Evolutionary conservation across 1,140 invertebrate species (phyloP).

Genomic region (Neocloeon triangulifer): DNA sequence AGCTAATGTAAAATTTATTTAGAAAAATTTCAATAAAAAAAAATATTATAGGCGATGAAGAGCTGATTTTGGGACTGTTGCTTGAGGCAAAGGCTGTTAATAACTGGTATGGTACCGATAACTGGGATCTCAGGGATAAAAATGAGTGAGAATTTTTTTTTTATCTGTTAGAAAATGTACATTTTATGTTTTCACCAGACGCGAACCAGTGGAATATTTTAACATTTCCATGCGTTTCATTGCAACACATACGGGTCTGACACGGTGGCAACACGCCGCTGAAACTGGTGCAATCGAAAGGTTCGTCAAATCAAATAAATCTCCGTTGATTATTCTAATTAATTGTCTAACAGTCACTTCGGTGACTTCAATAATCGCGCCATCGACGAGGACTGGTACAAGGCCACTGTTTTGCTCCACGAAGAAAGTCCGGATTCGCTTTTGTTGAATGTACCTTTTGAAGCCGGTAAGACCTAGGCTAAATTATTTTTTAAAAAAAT

Average conservation of each 20-base stretch:
- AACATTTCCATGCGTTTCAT: slow-evolving; percentile 53
- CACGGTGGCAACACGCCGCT: slow-evolving; percentile 50
- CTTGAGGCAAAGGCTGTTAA: slow-evolving; percentile 71
- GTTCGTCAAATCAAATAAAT: not conserved
- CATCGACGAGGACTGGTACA: slow-evolving; percentile 83
- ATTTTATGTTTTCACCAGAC: slow-evolving; percentile 8
- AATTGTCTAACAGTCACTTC: slow-evolving; percentile 32
- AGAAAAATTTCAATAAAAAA: not conserved
- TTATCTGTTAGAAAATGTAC: slow-evolving; percentile 1
- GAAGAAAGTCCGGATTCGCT: slow-evolving; percentile 43
- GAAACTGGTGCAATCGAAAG: slow-evolving; percentile 7
- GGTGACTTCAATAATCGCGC: slow-evolving; percentile 52
- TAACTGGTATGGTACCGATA: slow-evolving; percentile 29
- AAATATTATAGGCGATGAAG: slow-evolving; percentile 40
- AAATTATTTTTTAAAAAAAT: too few relatives aligned
- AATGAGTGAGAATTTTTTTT: slow-evolving; percentile 16
- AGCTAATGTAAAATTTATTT: not conserved
- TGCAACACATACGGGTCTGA: slow-evolving; percentile 69
- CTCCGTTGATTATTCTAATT: not conserved
- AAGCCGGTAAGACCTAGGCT: slow-evolving; percentile 15
- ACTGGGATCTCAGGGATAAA: slow-evolving; percentile 27
- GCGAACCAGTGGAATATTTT: slow-evolving; percentile 29
- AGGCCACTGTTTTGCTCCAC: slow-evolving; percentile 68
- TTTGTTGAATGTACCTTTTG: slow-evolving; percentile 56
- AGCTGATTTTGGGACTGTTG: slow-evolving; percentile 59